Percentiles rank a stretch among this genome's conserved stretches.
phyloP scores from a whole-genome alignment of 2,888 invertebrate species.

The Busseola fusca region DNA sequence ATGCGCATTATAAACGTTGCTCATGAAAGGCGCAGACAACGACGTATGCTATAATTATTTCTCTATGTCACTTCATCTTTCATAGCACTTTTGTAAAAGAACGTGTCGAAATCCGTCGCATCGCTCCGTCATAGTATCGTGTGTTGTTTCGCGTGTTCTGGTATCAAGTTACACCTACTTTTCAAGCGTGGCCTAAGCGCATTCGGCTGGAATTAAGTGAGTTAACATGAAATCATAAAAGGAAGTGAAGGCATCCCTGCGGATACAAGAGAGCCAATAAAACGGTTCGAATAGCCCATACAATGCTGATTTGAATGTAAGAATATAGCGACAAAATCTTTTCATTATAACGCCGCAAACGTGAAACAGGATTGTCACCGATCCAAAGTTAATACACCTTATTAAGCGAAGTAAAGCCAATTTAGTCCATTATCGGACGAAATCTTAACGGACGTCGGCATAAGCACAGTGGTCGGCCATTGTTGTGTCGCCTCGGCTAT shows the following conservation, averaged over 20 bases:
- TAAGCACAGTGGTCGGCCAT: slow-evolving; percentile 75
- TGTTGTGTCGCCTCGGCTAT: slow-evolving; percentile 82
- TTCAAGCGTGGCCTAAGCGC: slow-evolving; percentile 69
- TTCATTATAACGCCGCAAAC: slow-evolving; percentile 58
- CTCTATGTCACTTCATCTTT: slow-evolving; percentile 29
- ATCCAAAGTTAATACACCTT: slow-evolving; percentile 72
- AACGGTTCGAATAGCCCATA: slow-evolving; percentile 37
- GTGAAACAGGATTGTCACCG: slow-evolving; percentile 69
- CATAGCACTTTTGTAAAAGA: slow-evolving; percentile 42
- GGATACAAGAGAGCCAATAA: slow-evolving; percentile 49
- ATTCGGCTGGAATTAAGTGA: slow-evolving; percentile 79
- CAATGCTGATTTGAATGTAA: slow-evolving; percentile 30
- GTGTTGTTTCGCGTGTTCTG: slow-evolving; percentile 79
- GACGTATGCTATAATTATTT: slow-evolving; percentile 9
- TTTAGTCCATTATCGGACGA: slow-evolving; percentile 81
- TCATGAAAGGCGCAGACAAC: slow-evolving; percentile 9
- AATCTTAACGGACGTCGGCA: slow-evolving; percentile 76
- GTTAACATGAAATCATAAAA: slow-evolving; percentile 75
- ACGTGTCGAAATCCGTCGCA: slow-evolving; percentile 71
- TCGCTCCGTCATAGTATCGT: slow-evolving; percentile 74
- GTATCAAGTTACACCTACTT: slow-evolving; percentile 78
- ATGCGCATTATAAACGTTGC: slow-evolving; percentile 6
- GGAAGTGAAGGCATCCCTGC: slow-evolving; percentile 60
- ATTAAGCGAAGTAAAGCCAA: slow-evolving; percentile 79
- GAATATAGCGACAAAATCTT: slow-evolving; percentile 59